These are phyloP conservation scores for Zoroaster sp. DNA, from an alignment of 53 echinoderm and acorn worm species.

Conservation along the genomic window DNA sequence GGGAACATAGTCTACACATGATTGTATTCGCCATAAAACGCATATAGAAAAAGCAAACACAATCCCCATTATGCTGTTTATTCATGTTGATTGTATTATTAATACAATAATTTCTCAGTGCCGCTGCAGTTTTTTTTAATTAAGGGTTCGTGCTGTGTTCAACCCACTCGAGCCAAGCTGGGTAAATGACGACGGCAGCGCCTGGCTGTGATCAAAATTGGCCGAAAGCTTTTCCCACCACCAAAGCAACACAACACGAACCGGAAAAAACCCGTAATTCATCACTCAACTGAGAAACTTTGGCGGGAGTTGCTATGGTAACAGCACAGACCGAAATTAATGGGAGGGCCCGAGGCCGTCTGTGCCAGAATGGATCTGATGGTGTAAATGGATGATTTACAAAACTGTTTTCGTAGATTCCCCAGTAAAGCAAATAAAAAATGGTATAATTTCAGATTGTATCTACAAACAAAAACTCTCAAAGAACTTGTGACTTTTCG, in stretches of 20 bases:
- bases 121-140: slow-evolving; percentile 24
- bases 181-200: slow-evolving; percentile 25
- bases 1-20: too few relatives aligned
- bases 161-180: slow-evolving; percentile 38
- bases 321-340: slow-evolving; percentile 4
- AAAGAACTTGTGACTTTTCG: too few relatives aligned
- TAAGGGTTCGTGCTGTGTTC: slow-evolving; percentile 12
- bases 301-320: slow-evolving; percentile 14
- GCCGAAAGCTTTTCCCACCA: slow-evolving; percentile 4
- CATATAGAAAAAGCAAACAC: too few relatives aligned
- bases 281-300: slow-evolving; percentile 30
- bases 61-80: too few relatives aligned
- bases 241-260: slow-evolving; percentile 16
- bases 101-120: neutral
- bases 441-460: too few relatives aligned
- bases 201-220: slow-evolving; percentile 6
- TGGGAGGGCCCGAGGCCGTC: neutral
- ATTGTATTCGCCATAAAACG: too few relatives aligned
- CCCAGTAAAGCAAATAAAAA: too few relatives aligned
- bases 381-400: neutral
- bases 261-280: slow-evolving; percentile 15
- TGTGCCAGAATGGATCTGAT: neutral
- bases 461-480: too few relatives aligned
- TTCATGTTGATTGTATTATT: neutral
- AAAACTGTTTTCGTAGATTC: neutral